These are phyloP conservation scores for Sphaerophoria rueppellii DNA, from an alignment of 2,888 invertebrate genomes.

Conservation along the genomic window DNA sequence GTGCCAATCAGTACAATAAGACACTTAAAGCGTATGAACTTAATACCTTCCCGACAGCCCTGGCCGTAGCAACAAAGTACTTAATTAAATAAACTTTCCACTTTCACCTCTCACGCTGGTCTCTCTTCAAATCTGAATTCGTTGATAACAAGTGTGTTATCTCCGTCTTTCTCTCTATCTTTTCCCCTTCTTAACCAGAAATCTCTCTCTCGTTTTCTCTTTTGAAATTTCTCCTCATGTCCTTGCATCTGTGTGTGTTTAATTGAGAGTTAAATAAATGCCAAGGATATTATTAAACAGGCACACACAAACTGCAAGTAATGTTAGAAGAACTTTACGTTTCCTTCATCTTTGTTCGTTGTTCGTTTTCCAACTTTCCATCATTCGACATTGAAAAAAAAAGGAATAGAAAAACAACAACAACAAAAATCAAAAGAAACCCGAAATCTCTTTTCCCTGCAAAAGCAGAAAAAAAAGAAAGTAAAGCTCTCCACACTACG, in stretches of 20 bases:
- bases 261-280: constrained; percentile 57
- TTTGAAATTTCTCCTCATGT: constrained; percentile 2
- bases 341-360: constrained; percentile 32
- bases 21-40: no score
- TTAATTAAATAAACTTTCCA: neutral
- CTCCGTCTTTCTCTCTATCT: constrained; percentile 1
- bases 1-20: no score
- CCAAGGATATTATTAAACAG: constrained; percentile 60
- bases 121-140: constrained; percentile 4
- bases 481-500: constrained; percentile 65
- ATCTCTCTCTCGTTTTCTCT: neutral
- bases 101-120: neutral
- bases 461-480: constrained; percentile 17
- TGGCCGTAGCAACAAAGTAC: no score
- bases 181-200: neutral
- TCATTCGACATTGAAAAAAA: constrained; percentile 69
- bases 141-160: constrained; percentile 17
- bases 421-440: constrained; percentile 19
- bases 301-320: constrained; percentile 62
- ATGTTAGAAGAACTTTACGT: constrained; percentile 67
- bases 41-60: no score
- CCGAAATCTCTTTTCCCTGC: no score
- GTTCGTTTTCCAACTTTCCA: constrained; percentile 17
- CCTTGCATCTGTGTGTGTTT: constrained; percentile 14
- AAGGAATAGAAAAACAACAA: constrained; percentile 33